These are phyloP conservation scores for Corythornis cristatus DNA, from an alignment of 2,113 vertebrate genomes.

Conservation along the genomic window DNA sequence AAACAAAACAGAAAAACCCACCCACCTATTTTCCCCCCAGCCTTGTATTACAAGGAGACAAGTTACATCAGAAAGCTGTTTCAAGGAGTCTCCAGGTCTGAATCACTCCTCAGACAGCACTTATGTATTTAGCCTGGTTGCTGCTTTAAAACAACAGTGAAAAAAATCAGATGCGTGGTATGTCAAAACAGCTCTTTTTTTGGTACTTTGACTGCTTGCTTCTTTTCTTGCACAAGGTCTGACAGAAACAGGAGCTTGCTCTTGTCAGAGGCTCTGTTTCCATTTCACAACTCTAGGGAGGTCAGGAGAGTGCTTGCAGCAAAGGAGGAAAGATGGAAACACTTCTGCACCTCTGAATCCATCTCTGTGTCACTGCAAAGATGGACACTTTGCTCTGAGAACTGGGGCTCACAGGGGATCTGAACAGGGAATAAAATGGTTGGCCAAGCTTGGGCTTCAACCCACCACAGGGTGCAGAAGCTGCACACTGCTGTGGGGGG, in stretches of 20 bases:
- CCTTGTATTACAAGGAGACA: background rate
- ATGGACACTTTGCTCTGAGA: background rate
- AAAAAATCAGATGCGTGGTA: background rate
- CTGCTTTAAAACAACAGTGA: background rate
- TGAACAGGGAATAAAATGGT: background rate
- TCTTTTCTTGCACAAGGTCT: background rate
- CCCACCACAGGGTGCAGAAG: rapidly evolving
- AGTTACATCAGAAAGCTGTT: background rate
- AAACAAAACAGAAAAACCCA: background rate
- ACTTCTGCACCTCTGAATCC: background rate
- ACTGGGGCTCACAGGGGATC: background rate
- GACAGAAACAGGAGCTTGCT: background rate
- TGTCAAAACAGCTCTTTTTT: background rate
- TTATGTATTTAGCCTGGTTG: background rate
- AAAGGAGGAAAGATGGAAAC: background rate
- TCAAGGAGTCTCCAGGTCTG: background rate
- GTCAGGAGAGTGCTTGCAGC: background rate
- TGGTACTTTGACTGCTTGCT: background rate
- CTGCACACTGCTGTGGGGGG: rapidly evolving
- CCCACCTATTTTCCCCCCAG: background rate
- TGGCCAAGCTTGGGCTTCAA: background rate
- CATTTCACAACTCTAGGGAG: background rate
- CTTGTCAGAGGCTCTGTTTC: background rate
- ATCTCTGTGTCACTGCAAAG: background rate
- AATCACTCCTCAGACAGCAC: background rate